These are phyloP conservation scores for Alcis repandata DNA, from an alignment of 2,888 invertebrate species.

Conservation along the genomic window DNA sequence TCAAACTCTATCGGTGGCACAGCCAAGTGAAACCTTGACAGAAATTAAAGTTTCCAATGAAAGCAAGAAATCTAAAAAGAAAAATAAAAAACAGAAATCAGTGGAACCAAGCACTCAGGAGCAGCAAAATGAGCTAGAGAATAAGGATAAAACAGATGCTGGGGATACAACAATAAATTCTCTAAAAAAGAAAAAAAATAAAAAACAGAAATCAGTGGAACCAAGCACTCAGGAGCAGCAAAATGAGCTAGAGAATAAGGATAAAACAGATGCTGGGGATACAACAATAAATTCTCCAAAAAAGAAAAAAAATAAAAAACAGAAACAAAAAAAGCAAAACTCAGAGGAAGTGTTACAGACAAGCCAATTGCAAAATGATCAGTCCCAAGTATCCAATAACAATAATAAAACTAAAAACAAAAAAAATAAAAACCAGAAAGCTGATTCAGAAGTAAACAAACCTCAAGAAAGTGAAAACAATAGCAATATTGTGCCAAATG, in stretches of 20 bases:
- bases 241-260: neutral
- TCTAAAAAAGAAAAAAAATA: constrained; percentile 39
- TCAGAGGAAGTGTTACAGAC: constrained; percentile 28
- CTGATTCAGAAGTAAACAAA: neutral
- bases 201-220: constrained; percentile 27
- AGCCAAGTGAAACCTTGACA: constrained; percentile 4
- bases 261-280: constrained; percentile 18
- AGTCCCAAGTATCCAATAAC: neutral
- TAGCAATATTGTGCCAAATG: constrained; percentile 25
- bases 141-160: constrained; percentile 10
- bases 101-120: neutral
- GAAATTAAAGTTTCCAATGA: constrained; percentile 6
- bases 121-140: neutral
- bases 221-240: neutral
- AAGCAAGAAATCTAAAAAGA: constrained; percentile 23
- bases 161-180: constrained; percentile 19
- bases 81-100: constrained; percentile 38
- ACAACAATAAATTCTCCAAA: constrained; percentile 17
- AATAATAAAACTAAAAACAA: constrained; percentile 39
- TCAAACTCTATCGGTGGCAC: constrained; percentile 14
- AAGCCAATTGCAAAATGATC: constrained; percentile 45
- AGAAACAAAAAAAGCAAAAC: constrained; percentile 47
- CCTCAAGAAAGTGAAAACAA: constrained; percentile 17
- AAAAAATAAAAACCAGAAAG: constrained; percentile 36
- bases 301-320: constrained; percentile 49